Percentiles rank a stretch among this genome's conserved stretches.
phyloP scores from a whole-genome alignment of 2,888 invertebrate species.

The Drosophila vallismaia region DNA sequence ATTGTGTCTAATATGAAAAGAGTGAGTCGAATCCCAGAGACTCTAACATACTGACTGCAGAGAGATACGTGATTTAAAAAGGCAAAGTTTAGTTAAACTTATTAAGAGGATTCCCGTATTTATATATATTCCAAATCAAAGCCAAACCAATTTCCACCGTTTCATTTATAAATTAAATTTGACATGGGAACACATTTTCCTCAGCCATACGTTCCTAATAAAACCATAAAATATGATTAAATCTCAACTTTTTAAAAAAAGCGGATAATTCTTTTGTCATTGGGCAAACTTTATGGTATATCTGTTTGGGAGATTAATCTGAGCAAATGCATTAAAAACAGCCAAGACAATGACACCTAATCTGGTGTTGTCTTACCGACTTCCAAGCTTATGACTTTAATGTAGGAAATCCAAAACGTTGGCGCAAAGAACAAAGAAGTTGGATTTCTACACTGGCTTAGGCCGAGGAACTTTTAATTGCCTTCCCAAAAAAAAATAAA shows the following conservation, averaged over 20 bases:
- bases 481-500: slow-evolving; percentile 44
- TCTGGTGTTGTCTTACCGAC: slow-evolving; percentile 12
- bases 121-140: too few relatives aligned
- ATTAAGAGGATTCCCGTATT: too few relatives aligned
- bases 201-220: background rate
- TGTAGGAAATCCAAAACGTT: slow-evolving; percentile 41
- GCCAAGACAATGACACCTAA: slow-evolving; percentile 43
- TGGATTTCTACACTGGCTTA: slow-evolving; percentile 56
- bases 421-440: slow-evolving; percentile 64
- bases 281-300: background rate
- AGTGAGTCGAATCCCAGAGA: slow-evolving; percentile 14
- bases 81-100: background rate
- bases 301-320: background rate
- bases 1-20: slow-evolving; percentile 25
- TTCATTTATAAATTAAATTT: background rate
- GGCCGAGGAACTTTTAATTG: slow-evolving; percentile 71
- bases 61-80: background rate
- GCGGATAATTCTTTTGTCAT: background rate
- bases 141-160: background rate
- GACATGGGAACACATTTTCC: background rate
- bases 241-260: background rate
- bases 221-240: background rate
- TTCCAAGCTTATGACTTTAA: slow-evolving; percentile 38
- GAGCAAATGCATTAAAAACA: slow-evolving; percentile 12
- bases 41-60: slow-evolving; percentile 7